Evolutionary conservation across 2,888 invertebrate species (phyloP), one percentile per base, ranked within the genome.

Genomic region (Bimastos eiseni): DNA sequence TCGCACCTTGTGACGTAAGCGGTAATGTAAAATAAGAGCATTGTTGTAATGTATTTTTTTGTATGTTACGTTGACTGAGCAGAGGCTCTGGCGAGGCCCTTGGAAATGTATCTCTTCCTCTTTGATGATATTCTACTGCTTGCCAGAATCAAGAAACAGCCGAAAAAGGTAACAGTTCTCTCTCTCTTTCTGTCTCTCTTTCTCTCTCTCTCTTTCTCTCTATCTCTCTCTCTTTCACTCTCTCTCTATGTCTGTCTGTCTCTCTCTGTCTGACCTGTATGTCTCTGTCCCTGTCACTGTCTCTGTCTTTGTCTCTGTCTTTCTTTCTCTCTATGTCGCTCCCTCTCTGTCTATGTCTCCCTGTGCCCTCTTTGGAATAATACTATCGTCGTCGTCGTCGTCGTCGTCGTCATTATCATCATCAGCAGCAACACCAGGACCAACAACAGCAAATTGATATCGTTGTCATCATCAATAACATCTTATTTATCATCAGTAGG

Each of bases 71-170:
- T 34, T 21, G 33, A 15, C 33, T 33, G 94, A 91, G 93, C 95
- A 96, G 96, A 93, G 95, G 96, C 70, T 70, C 30, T 70, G 70
- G 96, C 96, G 83, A 96, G 96, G 93, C 95, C 96, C 0, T 94
- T 95, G 24, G 96, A 96, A 93, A 96, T 96, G 93, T 96, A 96
- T 93, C 95, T 96, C 90, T 96, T 96, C 92, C 94, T 96, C 4
- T 96, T 96, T 94, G 96, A 96, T 93, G 96, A 96, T 93, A 96
- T 96, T 95, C 95, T 96, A 41, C 95, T 96, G 90, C 95, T 96
- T 91, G 96, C 96, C 0, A 95, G 96, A 93, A 94, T 96, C 89
- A 96, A 96, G 94, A 96, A 96, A 91, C 94, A 95, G 36, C 95
- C 95, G 90, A 95, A 96, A 94, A 96, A 96, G 94, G 96, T 96